Base-by-base conservation (phyloP, 2,888 invertebrate species). In the Agonopterix arenella region DNA sequence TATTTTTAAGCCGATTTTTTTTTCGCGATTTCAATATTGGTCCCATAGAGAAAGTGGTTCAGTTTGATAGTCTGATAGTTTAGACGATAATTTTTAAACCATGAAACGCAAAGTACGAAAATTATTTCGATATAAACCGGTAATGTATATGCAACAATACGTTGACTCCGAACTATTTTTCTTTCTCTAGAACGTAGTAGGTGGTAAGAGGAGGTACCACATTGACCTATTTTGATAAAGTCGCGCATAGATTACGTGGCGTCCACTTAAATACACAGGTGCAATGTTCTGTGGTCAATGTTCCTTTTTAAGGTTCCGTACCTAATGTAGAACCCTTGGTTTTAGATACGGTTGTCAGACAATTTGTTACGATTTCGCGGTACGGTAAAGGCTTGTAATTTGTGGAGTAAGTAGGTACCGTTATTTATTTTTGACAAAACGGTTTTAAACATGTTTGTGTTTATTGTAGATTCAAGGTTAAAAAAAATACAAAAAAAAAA, bases 171-270 rank as follows among this genome's bases (percentile, higher is more conserved):
- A 28, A 28, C 28, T 28, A 28, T 28, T 28, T 28, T 28, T 28
- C 28, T 28, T 28, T 28, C 28, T 28, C 28, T 28, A 28, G 28
- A 28, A 28, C 5, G 1, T 7, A 28, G 64, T 71, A 28, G 28
- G 28, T 28, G 28, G 28, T 28, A 28, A 28, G 28, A 73, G 67
- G 74, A 70, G 72, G 66, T 72, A 68, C 73, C 74, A 77, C 84
- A 82, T 80, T 89, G 88, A 84, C 88, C 88, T 66, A 85, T 85
- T 86, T 89, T 77, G 88, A 88, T 88, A 88, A 86, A 82, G 73
- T 68, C 68, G 68, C 63, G 73, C 74, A 73, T 71, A 82, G 86
- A 83, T 86, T 86, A 81, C 70, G 64, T 68, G 61, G 67, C 73
- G 78, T 69, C 73, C 76, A 78, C 69, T 76, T 36, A 44, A 46